A percentile compares a stretch with the other conserved stretches of the same genome.
phyloP scores from a whole-genome alignment of 2,888 invertebrate genomes.

The Clistopyga incitator region DNA sequence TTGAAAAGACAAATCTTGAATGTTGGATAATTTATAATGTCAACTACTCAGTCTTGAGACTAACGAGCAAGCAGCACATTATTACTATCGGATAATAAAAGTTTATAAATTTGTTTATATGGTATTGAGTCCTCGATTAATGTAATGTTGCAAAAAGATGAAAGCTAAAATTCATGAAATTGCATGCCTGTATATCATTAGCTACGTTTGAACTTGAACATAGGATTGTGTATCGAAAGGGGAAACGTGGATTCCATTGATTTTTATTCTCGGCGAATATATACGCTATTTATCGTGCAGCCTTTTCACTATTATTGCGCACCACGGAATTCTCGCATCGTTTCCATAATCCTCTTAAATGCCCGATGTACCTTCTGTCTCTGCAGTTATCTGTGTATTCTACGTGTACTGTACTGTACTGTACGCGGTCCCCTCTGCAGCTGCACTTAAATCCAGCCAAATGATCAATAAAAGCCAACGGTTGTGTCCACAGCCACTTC shows the following conservation, averaged over 20 bases:
- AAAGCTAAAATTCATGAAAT: not conserved
- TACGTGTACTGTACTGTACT: slow-evolving; percentile 26
- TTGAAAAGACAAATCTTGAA: no score
- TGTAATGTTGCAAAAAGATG: not conserved
- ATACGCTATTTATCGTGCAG: slow-evolving; percentile 49
- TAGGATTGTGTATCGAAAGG: not conserved
- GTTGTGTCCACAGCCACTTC: slow-evolving; percentile 39
- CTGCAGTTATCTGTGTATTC: slow-evolving; percentile 49
- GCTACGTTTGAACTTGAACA: not conserved
- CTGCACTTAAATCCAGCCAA: slow-evolving; percentile 66
- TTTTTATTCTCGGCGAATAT: slow-evolving; percentile 21
- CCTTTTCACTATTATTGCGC: slow-evolving; percentile 47
- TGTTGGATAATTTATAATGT: no score
- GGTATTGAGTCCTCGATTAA: not conserved
- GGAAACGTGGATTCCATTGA: slow-evolving; percentile 39
- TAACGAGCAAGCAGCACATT: no score
- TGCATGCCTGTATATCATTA: not conserved
- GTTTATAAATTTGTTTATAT: not conserved
- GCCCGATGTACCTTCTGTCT: slow-evolving; percentile 60
- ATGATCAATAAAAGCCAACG: slow-evolving; percentile 69
- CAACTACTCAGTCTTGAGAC: no score
- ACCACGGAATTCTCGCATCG: slow-evolving; percentile 45
- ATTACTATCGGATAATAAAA: no score
- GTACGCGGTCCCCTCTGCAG: slow-evolving; percentile 55
- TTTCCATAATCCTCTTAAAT: slow-evolving; percentile 72